Base-by-base conservation (phyloP, 2,113 vertebrate genomes). In the Eulemur rufifrons region DNA sequence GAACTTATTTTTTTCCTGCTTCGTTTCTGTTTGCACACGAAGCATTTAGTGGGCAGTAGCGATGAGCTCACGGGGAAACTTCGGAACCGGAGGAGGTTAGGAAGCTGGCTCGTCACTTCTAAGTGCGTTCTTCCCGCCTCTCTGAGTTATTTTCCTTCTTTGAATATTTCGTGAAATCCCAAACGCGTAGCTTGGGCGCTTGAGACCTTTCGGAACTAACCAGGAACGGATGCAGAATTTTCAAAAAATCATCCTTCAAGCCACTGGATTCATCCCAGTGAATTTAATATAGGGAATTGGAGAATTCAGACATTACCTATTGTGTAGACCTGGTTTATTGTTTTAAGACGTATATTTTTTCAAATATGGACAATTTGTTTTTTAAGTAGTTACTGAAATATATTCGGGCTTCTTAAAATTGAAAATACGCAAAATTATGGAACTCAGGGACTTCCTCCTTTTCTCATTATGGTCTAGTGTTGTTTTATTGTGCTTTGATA, bases 81-180 rank as follows among this genome's bases (percentile, higher is more conserved):
- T 98, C 68, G 77, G 47, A 93, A 95, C 92, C 80, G 85, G 97
- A 98, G 98, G 97, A 94, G 61, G 94, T 96, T 97, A 95, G 97
- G 98, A 98, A 98, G 97, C 98, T 98, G 98, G 97, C 98, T 98
- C 96, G 95, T 97, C 98, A 93, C 96, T 97, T 97, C 95, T 95
- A 97, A 94, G 97, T 95, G 94, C 97, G 92, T 95, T 91, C 97
- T 98, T 95, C 97, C 97, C 97, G 91, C 96, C 94, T 95, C 95
- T 88, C 81, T 17, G 86, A 39, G 95, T 96, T 92, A 94, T 6
- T 97, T 86, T 92, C 37, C 76, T 64, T 85, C 94, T 97, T 91
- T 50, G 92, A 97, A 87, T 95, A 90, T 77, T 97, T 94, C 0
- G 27, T 86, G 86, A 96, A 97, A 96, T 96, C 97, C 86, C 80